Conservation (phyloP, 2,113 vertebrate species). For the Morone saxatilis region DNA sequence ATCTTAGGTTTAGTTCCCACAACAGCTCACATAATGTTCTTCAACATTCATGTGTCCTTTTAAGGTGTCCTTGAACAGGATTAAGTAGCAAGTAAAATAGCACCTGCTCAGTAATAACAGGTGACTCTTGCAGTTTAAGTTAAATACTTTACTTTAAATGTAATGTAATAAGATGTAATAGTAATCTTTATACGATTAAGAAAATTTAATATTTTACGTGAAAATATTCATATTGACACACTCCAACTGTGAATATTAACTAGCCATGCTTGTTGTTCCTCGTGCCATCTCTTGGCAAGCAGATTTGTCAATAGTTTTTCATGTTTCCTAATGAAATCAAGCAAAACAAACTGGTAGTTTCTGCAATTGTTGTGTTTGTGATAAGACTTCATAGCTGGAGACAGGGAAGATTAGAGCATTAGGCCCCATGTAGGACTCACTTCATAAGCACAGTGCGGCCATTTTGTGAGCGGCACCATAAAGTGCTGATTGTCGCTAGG, state of each 20-base stretch:
- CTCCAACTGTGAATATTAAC: neutral
- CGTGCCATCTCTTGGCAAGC: neutral
- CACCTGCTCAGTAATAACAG: neutral
- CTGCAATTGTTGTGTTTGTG: slow-evolving; percentile 41
- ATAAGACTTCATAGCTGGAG: slow-evolving; percentile 53
- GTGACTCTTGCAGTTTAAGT: neutral
- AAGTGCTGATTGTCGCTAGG: slow-evolving; percentile 30
- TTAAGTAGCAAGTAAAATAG: neutral
- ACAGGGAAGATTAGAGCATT: slow-evolving; percentile 6
- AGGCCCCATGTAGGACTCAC: slow-evolving; percentile 2
- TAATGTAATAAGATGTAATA: neutral
- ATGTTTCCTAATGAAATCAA: slow-evolving; percentile 17
- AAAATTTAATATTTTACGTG: neutral
- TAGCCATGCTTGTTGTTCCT: neutral
- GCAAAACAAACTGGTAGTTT: slow-evolving; percentile 3
- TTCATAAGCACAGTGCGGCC: slow-evolving; percentile 27
- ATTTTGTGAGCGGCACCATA: slow-evolving; percentile 29
- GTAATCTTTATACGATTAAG: neutral
- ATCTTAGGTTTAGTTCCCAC: slow-evolving; percentile 15
- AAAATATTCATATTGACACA: neutral
- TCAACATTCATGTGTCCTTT: slow-evolving; percentile 28
- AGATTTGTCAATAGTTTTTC: neutral
- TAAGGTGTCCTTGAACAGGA: slow-evolving; percentile 22
- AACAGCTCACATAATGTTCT: slow-evolving; percentile 24
- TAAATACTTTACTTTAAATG: neutral